Evolutionary conservation across 2,888 invertebrate genomes (phyloP).

Genomic region (Pycnomerus fuliginosus): DNA sequence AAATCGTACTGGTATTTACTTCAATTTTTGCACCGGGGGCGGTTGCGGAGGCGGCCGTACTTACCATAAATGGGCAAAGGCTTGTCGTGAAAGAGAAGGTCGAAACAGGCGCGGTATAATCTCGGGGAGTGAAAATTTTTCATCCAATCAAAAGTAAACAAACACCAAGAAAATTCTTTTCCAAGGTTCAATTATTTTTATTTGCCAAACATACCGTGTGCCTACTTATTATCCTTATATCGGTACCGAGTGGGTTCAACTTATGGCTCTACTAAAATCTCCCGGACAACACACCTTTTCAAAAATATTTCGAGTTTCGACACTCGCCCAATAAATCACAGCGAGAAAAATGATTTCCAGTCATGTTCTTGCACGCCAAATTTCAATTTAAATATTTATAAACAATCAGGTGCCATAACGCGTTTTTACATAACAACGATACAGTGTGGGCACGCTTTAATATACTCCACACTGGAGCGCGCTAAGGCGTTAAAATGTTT

Average conservation of each 20-base stretch:
- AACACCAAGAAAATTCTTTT: too few relatives aligned
- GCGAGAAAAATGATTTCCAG: too few relatives aligned
- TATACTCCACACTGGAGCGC: too few relatives aligned
- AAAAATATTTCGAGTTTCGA: too few relatives aligned
- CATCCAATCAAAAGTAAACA: conserved; percentile 5
- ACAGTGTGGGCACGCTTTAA: too few relatives aligned
- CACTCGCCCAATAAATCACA: conserved; percentile 8
- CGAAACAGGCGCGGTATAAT: conserved; percentile 13
- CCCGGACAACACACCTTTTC: too few relatives aligned
- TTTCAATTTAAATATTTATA: conserved; percentile 14
- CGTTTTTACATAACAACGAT: too few relatives aligned
- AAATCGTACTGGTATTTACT: conserved; percentile 22
- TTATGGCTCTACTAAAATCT: conserved; percentile 30
- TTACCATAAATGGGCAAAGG: conserved; percentile 48
- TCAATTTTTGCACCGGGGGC: conserved; percentile 37
- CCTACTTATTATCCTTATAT: conserved; percentile 35
- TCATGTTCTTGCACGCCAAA: neutral
- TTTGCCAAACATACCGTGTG: conserved; percentile 30
- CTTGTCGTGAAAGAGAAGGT: conserved; percentile 39
- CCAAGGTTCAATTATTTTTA: conserved; percentile 18
- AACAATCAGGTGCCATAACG: too few relatives aligned
- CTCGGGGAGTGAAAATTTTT: neutral
- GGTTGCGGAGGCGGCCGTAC: conserved; percentile 47
- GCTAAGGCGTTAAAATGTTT: too few relatives aligned
- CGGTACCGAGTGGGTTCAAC: conserved; percentile 28